A percentile compares a stretch with the other conserved stretches of the same genome.
Conservation (phyloP, 2,113 vertebrate genomes). For the Ranitomeya imitator region DNA sequence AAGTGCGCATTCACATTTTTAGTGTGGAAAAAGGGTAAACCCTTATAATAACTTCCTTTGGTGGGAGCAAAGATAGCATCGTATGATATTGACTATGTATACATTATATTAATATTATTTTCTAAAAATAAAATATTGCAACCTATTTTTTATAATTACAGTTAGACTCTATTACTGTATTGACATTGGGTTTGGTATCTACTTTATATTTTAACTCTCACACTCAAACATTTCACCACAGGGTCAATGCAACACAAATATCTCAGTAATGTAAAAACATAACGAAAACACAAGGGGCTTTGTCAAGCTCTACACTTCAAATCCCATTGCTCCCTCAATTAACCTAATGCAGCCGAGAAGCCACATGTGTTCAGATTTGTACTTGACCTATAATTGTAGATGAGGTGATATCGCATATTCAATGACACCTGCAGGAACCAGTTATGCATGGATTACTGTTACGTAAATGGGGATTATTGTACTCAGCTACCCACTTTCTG, state of each 20-base stretch:
- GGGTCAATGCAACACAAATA: background rate
- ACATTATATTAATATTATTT: background rate
- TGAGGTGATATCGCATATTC: conserved; percentile 34
- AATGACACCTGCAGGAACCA: conserved; percentile 24
- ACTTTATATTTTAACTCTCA: background rate
- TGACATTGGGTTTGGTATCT: background rate
- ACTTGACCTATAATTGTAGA: conserved; percentile 55
- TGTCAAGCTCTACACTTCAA: conserved; percentile 23
- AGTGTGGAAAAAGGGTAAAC: no score
- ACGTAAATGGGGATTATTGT: conserved; percentile 44
- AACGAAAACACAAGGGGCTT: background rate
- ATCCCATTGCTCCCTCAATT: conserved; percentile 40
- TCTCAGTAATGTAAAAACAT: background rate
- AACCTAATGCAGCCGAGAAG: background rate
- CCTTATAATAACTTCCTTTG: no score
- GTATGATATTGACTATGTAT: background rate
- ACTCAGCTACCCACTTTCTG: conserved; percentile 41
- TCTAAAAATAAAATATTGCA: background rate
- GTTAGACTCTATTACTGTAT: background rate
- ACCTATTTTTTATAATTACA: background rate
- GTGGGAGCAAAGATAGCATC: no score
- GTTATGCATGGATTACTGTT: conserved; percentile 27
- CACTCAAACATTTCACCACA: background rate
- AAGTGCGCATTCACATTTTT: no score
- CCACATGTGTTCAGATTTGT: conserved; percentile 54